Conservation (phyloP, 1,140 invertebrate genomes). For the Drosophila serrata region DNA sequence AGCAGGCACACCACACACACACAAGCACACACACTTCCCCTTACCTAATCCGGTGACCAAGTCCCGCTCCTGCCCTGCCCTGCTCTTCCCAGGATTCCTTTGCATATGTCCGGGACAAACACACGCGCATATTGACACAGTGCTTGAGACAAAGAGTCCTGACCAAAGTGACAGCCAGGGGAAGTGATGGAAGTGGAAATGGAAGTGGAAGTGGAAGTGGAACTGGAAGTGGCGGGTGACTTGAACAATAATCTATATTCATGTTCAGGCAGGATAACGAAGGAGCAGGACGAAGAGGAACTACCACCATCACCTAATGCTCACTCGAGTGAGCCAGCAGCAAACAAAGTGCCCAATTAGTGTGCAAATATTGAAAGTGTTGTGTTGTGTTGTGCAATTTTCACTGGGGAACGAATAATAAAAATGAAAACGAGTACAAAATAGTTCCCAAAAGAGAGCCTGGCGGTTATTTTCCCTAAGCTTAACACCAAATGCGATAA, state of each 20-base stretch:
- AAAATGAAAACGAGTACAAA: slow-evolving; percentile 11
- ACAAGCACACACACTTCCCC: background rate
- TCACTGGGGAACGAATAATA: slow-evolving; percentile 14
- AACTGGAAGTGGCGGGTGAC: slow-evolving; percentile 17
- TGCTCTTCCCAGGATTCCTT: background rate
- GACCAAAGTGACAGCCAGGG: slow-evolving; percentile 36
- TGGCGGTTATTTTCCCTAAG: background rate
- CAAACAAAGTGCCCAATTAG: slow-evolving; percentile 76
- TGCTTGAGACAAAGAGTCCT: slow-evolving; percentile 69
- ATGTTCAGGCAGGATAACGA: slow-evolving; percentile 48
- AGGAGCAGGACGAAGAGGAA: slow-evolving; percentile 21
- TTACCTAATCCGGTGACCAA: background rate
- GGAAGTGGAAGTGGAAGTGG: background rate
- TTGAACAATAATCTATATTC: slow-evolving; percentile 77
- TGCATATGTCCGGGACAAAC: slow-evolving; percentile 65
- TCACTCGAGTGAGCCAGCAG: slow-evolving; percentile 47
- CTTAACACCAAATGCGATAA: slow-evolving; percentile 33
- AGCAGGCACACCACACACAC: slow-evolving; percentile 25
- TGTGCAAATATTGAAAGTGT: slow-evolving; percentile 81
- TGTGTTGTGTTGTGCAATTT: slow-evolving; percentile 58
- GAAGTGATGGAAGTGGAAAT: background rate
- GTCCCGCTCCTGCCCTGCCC: background rate
- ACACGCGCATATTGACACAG: slow-evolving; percentile 75
- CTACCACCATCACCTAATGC: slow-evolving; percentile 57
- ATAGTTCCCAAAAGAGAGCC: slow-evolving; percentile 27